phyloP scores from a whole-genome alignment of 2,888 invertebrate species.

The Drosophila neonasuta region DNA sequence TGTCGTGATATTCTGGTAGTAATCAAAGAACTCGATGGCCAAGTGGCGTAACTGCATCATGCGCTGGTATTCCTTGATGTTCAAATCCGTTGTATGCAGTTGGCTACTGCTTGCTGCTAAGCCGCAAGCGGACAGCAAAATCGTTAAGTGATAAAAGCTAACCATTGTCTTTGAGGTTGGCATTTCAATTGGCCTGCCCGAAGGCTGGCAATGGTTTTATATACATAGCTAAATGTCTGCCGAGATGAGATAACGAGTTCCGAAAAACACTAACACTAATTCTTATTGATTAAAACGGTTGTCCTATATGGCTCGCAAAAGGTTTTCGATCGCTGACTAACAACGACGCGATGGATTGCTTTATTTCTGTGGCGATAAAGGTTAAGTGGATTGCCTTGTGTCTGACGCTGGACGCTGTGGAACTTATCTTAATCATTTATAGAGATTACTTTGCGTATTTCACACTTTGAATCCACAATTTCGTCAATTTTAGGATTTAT shows the following conservation, averaged over 20 bases:
- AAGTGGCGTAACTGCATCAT: constrained; percentile 40
- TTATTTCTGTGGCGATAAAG: not conserved
- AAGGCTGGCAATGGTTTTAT: not conserved
- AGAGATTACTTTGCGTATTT: not conserved
- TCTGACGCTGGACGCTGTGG: not conserved
- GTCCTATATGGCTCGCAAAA: not conserved
- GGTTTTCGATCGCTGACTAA: not conserved
- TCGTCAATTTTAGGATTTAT: not conserved
- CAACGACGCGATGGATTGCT: not conserved
- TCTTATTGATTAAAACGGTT: not conserved
- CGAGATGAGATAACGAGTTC: not conserved
- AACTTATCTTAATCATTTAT: not conserved
- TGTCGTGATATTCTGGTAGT: constrained; percentile 43
- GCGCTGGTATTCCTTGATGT: constrained; percentile 5
- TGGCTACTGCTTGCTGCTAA: not conserved
- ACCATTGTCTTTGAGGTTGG: constrained; percentile 3
- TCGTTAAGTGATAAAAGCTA: not conserved
- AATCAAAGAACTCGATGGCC: constrained; percentile 54
- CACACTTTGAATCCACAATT: not conserved
- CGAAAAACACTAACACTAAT: not conserved
- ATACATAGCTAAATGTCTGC: not conserved
- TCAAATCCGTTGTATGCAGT: not conserved
- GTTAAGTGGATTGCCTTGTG: not conserved
- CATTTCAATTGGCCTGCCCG: not conserved
- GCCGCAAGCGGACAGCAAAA: constrained; percentile 1